Evolutionary conservation across 2,797 vertebrate genomes (phyloP), one percentile per base, ranked within the genome.

Genomic region (Erpetoichthys calabaricus): DNA sequence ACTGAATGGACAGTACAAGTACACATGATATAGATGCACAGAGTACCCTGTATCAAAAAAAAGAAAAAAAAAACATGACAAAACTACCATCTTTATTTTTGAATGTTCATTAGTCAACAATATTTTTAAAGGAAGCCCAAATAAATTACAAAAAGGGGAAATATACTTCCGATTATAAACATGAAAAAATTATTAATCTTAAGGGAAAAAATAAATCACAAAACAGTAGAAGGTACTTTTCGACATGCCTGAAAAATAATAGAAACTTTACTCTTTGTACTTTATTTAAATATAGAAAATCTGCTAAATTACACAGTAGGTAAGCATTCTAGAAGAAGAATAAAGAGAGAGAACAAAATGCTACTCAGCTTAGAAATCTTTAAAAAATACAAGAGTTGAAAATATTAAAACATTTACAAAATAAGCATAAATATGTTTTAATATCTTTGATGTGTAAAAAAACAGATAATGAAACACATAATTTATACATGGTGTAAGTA

Each of bases 371-470:
- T 25, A 41, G 3, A 54, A 54, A 25, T 54, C 53, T 8, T 54
- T n/a, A 41, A 54, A 54, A 54, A 42, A 42, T 43, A 42, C 41
- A 41, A 54, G 44, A 54, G 42, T 42, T 54, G 42, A 42, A 54
- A 54, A 51, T n/a, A 51, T n/a, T 25, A 51, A 5, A 51, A 51
- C n/a, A 9, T 54, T 54, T 54, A 78, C 71, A 70, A 62, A 80
- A 72, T 60, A 60, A 68, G 64, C 58, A 63, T 47, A 68, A 49
- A 49, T n/a, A 49, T 7, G n/a, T 47, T 47, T 47, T 9, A 47
- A 47, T 49, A 49, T 49, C 47, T 49, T 7, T 5, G 7, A n/a
- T 49, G 7, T 7, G 7, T 49, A 7, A 49, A 74, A 76, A 74
- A 76, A 67, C 41, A 54, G 70, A 66, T 68, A 64, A 25, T 25